Base-by-base conservation (phyloP, 2,888 invertebrate species). In the Rhagophthalmus giganteus region DNA sequence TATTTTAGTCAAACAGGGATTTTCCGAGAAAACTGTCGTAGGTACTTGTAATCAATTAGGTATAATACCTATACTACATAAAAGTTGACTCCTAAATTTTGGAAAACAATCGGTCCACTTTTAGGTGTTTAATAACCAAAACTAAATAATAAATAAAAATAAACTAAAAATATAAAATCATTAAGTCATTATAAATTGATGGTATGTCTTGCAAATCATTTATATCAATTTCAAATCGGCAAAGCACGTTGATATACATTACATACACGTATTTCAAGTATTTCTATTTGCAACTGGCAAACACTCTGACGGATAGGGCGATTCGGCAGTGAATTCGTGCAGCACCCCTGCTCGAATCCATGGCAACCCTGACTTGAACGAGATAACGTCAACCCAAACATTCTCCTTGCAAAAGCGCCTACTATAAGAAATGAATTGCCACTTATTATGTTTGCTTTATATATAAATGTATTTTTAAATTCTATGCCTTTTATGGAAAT, bases 311-410 rank as follows among this genome's bases (percentile, higher is more conserved):
- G 24, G 28, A 25, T 41, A 28, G 48, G 40, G 50, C 38, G 35
- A 30, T 32, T 42, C 50, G 37, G 42, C 50, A 37, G 28, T 42
- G 42, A 42, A 53, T 57, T 62, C 54, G 54, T 62, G 59, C 60
- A 51, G 54, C 54, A 54, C 59, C 56, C 56, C 51, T 55, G 55
- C 54, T 56, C 59, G 62, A 64, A 62, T 62, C 63, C 64, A 64
- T 66, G 62, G 64, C 66, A 63, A 64, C 63, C 62, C 62, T 59
- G 60, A 58, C 60, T 62, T 41, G 47, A 59, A 60, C 59, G 62
- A 62, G 63, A 65, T 63, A 63, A 61, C 60, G 60, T 60, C 50
- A 50, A 50, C 42, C 38, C 37, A 50, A 50, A 42, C 42, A 42
- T 38, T 44, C 26, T 27, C 42, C 42, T 35, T 46, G 34, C 40